These are phyloP conservation scores for Diloba caeruleocephala DNA, from an alignment of 2,888 invertebrate genomes.

Conservation along the genomic window DNA sequence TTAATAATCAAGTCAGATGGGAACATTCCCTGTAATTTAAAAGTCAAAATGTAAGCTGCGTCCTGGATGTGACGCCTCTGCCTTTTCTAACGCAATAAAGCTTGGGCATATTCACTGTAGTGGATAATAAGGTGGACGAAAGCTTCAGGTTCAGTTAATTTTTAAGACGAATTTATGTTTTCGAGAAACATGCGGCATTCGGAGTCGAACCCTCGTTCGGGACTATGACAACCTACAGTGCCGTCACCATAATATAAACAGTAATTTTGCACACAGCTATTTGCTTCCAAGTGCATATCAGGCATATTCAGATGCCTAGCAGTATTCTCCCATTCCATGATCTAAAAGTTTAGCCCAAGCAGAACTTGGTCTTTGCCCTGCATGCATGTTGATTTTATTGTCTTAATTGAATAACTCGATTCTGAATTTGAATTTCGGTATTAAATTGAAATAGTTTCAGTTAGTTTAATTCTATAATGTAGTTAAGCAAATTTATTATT, in stretches of 20 bases:
- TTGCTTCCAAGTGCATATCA: neutral
- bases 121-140: too few species aligned
- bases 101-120: too few species aligned
- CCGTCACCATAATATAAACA: neutral
- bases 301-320: conserved; percentile 2
- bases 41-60: too few species aligned
- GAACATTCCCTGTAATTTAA: too few species aligned
- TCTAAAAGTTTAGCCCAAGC: conserved; percentile 12
- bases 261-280: neutral
- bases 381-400: conserved; percentile 38
- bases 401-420: conserved; percentile 36
- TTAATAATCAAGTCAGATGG: too few species aligned
- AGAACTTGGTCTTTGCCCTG: conserved; percentile 15
- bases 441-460: conserved; percentile 11
- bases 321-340: neutral
- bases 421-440: conserved; percentile 19
- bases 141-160: too few species aligned
- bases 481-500: conserved; percentile 18
- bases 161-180: too few species aligned
- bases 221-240: too few species aligned
- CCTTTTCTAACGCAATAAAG: too few species aligned
- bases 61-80: too few species aligned
- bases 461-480: conserved; percentile 15
- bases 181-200: too few species aligned
- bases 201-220: too few species aligned